Base-by-base conservation (phyloP, 2,888 invertebrate species). In the Anthoptus insignis region DNA sequence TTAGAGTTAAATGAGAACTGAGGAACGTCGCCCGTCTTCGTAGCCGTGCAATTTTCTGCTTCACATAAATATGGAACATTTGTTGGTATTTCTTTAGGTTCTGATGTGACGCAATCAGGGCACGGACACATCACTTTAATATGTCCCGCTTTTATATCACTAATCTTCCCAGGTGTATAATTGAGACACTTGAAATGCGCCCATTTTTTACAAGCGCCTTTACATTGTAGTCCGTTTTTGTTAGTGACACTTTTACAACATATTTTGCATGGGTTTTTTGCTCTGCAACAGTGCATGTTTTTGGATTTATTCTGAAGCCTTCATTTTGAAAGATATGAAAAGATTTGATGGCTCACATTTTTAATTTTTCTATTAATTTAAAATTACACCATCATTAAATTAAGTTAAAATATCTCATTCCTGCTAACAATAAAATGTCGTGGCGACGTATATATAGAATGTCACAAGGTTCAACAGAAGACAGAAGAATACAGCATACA, bases 1-100 rank as follows among this genome's bases (percentile, higher is more conserved):
- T 70, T 88, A 52, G 93, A 93, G 85, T 81, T 88, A n/a, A 91
- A 88, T 59, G 93, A 93, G 75, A 86, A 78, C n/a, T n/a, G n/a
- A n/a, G n/a, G n/a, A 1, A 65, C 64, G 11, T 61, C 52, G 21
- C 78, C 79, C 19, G 60, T 59, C 8, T 67, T 66, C 27, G 70
- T 74, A 0, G 75, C 77, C 16, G 83, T 81, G 24, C 82, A 82
- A 24, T 66, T n/a, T 0, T 63, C 27, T 7, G 75, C 80, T 0
- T 64, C 67, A 24, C 82, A 83, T 0, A 70, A 65, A 47, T 59
- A 76, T 3, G 77, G 77, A 1, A 76, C 73, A 3, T 79, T 68
- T 1, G 60, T 54, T 0, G 77, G 22, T 13, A 69, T 42, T 61
- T 74, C 75, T 21, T 79, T 81, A 0, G 67, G 61, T 29, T 70